Base-by-base conservation (phyloP, 2,888 invertebrate genomes). In the Diarsia mendica region DNA sequence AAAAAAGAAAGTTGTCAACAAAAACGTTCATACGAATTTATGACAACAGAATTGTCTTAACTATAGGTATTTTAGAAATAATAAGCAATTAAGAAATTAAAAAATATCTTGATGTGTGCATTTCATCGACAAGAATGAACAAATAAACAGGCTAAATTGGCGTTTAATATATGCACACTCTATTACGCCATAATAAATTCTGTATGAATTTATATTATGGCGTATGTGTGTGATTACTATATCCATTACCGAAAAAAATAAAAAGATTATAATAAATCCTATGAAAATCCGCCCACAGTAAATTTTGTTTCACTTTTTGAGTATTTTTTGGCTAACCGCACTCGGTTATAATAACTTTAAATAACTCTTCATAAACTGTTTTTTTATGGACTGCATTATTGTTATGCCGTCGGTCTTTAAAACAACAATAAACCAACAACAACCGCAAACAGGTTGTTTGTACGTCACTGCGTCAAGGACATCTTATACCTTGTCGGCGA, bases 381-480 rank as follows among this genome's bases (percentile, higher is more conserved):
- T 46, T 53, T 61, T 20, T 33, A 66, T 49, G 20, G 20, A 75
- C 48, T 49, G 28, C 60, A 61, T 46, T 46, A 65, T 65, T 78
- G n/a, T 39, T 33, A 63, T 23, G 44, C 46, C 20, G n/a, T 53
- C 20, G 23, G n/a, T 53, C 20, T 75, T 15, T 33, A n/a, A 65
- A 67, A 68, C 15, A 46, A 65, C 48, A 76, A 77, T 55, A 51
- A 64, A 70, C 44, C 28, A 58, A 3, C 18, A 23, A 51, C 23
- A 49, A 63, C 60, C 55, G 5, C 39, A 72, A 72, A 69, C 55
- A 46, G 18, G 51, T 63, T 63, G 28, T 55, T 28, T 53, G 23
- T 63, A 63, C 61, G 72, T 79, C 68, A 67, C 20, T 28, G 33
- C 51, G 63, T 2, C 58, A 69, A 74, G 53, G 39, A 49, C 33